Evolutionary conservation across 2,888 invertebrate species (phyloP).

Genomic region (Dorcus parallelipipedus): DNA sequence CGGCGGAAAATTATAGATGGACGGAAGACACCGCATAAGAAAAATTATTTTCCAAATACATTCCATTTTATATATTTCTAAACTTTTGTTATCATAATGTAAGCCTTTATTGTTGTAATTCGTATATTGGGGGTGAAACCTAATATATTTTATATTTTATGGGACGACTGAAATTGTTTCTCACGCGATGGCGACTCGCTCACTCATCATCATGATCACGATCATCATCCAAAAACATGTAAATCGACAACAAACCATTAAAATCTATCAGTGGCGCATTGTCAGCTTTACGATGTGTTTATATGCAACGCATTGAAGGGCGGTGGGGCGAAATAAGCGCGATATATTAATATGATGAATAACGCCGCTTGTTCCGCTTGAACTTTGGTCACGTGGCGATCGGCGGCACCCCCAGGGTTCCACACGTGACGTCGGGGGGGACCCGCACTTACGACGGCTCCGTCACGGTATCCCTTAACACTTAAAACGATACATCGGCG

Average conservation of each 20-base stretch:
- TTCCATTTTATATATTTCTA: too few species aligned
- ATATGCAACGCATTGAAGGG: conserved; percentile 18
- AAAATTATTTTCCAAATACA: too few species aligned
- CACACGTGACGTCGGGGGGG: conserved; percentile 14
- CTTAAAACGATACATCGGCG: too few species aligned
- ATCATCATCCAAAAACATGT: not conserved
- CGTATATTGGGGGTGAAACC: too few species aligned
- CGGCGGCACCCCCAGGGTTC: conserved; percentile 13
- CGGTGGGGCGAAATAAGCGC: conserved; percentile 38
- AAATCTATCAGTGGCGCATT: not conserved
- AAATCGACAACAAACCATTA: not conserved
- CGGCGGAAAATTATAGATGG: too few species aligned
- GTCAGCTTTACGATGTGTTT: not conserved
- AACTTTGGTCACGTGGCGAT: conserved; percentile 19
- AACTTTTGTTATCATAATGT: too few species aligned
- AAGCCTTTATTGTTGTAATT: too few species aligned
- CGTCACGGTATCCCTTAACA: too few species aligned
- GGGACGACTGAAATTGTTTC: not conserved
- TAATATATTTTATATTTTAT: too few species aligned
- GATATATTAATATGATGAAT: conserved; percentile 23
- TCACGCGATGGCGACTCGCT: not conserved
- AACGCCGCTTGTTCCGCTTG: conserved; percentile 18
- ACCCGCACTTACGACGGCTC: not conserved
- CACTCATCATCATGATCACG: not conserved
- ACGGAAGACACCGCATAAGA: too few species aligned